Conservation (phyloP, 1,140 invertebrate species). For the Euschistus heros region DNA sequence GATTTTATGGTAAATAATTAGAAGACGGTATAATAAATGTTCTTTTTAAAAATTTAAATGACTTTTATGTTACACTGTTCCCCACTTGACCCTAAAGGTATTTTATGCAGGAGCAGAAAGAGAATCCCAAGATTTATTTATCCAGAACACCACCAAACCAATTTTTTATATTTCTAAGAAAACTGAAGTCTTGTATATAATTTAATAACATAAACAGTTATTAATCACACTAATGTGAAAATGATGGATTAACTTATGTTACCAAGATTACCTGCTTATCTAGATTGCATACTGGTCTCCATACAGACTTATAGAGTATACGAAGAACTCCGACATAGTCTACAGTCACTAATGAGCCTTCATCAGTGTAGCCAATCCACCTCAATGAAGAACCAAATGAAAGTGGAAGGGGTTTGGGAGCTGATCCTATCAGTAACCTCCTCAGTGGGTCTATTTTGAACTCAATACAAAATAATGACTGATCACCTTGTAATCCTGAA, state of each 20-base stretch:
- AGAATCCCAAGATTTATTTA: too few relatives aligned
- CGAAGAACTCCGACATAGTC: constrained; percentile 57
- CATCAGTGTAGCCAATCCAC: constrained; percentile 77
- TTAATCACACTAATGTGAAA: too few relatives aligned
- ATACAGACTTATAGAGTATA: constrained; percentile 51
- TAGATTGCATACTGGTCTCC: constrained; percentile 70
- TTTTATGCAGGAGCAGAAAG: too few relatives aligned
- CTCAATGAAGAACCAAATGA: constrained; percentile 53
- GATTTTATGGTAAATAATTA: too few relatives aligned
- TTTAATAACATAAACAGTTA: too few relatives aligned
- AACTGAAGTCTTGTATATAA: too few relatives aligned
- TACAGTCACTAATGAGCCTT: constrained; percentile 55
- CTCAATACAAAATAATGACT: constrained; percentile 26
- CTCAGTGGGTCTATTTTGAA: constrained; percentile 21
- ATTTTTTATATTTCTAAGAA: too few relatives aligned
- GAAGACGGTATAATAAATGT: too few relatives aligned
- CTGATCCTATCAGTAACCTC: constrained; percentile 7
- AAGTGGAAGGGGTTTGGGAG: constrained; percentile 45
- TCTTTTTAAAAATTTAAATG: too few relatives aligned
- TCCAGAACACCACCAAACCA: too few relatives aligned
- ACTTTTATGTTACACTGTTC: too few relatives aligned
- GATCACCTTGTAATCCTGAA: constrained; percentile 26
- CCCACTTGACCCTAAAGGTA: too few relatives aligned
- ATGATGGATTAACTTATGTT: neutral
- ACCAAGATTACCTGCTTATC: constrained; percentile 44